Evolutionary conservation across 1,140 invertebrate species (phyloP), one percentile per base, ranked within the genome.

Genomic region (Temnothorax nylanderi): DNA sequence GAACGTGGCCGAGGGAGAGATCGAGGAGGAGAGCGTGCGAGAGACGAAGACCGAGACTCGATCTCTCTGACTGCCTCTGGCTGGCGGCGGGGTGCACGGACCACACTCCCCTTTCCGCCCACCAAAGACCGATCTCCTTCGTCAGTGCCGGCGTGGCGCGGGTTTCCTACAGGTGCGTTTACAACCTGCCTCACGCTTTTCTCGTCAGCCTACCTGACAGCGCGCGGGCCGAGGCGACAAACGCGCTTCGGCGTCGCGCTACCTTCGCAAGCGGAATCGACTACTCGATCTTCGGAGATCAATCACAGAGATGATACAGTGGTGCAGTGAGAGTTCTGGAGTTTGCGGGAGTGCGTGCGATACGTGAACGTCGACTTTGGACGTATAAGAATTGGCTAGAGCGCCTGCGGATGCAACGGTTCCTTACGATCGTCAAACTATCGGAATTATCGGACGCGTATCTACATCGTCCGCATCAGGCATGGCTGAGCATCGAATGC

Each of bases 61-160:
- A 93, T 94, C 93, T 93, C 85, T 90, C 82, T 41, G 80, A 94
- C 92, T 94, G 94, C 94, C 94, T 93, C 93, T 93, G 94, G 94
- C 94, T 93, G 89, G 92, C 93, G 93, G 92, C 86, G 87, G 77
- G 90, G 93, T 93, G 87, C 89, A 89, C 91, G 91, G 91, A 92
- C 88, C 88, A 78, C 89, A 87, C 91, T 90, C 90, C 88, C 72
- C 86, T 88, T 92, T 89, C 80, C 86, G 49, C 87, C 32, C 71
- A 89, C 91, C 90, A 81, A 78, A 84, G 18, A 86, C 75, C 86
- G 91, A 91, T 92, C 90, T 87, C 90, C 71, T 90, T 87, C 87
- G 69, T 87, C 93, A 94, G 94, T 92, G 92, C 93, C 92, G 93
- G 86, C 89, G 87, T 69, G 60, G 82, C 69, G 56, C 82, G 67